Conservation (phyloP, 2,888 invertebrate species). For the Drosophila setosimentum region DNA sequence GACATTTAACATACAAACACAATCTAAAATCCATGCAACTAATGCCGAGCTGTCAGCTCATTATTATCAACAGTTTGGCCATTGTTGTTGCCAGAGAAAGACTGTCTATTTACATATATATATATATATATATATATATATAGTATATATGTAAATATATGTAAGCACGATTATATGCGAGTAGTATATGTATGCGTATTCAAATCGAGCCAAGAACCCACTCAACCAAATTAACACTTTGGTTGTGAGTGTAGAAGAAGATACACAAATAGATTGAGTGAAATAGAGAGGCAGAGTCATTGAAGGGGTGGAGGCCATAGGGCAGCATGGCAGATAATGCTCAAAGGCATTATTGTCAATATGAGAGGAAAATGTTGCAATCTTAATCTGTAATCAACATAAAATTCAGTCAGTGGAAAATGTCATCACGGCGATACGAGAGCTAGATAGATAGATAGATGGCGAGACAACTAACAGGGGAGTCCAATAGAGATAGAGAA, state of each 20-base stretch:
- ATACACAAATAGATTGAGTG: conserved; percentile 6
- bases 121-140: conserved; percentile 9
- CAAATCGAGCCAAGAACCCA: conserved; percentile 78
- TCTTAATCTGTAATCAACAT: conserved; percentile 82
- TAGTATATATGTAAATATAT: conserved; percentile 22
- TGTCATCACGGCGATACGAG: conserved; percentile 69
- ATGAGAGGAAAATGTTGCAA: conserved; percentile 78
- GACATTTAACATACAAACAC: conserved; percentile 75
- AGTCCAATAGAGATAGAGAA: conserved; percentile 26
- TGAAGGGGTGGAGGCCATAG: conserved; percentile 43
- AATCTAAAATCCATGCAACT: conserved; percentile 67
- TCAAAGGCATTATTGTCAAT: conserved; percentile 79
- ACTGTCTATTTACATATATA: conserved; percentile 17
- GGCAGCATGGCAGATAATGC: conserved; percentile 63
- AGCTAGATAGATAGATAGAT: conserved; percentile 25
- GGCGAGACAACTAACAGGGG: conserved; percentile 18
- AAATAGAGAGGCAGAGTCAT: conserved; percentile 9
- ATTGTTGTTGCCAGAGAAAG: conserved; percentile 46
- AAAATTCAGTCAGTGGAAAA: conserved; percentile 80
- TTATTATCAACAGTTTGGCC: conserved; percentile 75
- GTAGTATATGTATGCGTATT: conserved; percentile 52
- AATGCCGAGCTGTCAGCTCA: conserved; percentile 79
- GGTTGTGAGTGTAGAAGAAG: conserved; percentile 31
- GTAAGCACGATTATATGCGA: conserved; percentile 11
- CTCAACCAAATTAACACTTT: conserved; percentile 81